phyloP scores from a whole-genome alignment of 2,113 vertebrate genomes.

The Oceanodroma tethys region DNA sequence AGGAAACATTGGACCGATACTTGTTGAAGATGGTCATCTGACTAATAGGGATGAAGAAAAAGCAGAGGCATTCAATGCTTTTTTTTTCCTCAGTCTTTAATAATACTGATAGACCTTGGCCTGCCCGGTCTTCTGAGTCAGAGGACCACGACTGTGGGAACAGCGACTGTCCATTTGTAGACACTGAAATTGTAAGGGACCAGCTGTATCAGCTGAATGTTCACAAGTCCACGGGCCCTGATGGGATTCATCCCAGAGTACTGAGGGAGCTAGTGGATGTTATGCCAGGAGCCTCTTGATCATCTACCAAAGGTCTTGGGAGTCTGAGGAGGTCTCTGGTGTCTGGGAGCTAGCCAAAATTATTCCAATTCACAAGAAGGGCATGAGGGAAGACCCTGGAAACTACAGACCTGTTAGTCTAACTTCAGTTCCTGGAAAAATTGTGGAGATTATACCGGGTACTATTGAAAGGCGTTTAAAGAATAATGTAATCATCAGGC shows the following conservation, averaged over 20 bases:
- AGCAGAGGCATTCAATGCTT: not conserved
- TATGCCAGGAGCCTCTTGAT: not conserved
- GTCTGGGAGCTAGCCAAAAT: not conserved
- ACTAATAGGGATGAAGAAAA: not conserved
- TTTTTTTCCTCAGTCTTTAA: not conserved
- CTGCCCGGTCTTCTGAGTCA: not conserved
- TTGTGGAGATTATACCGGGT: not conserved
- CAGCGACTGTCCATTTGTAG: not conserved
- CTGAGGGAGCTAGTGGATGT: not conserved
- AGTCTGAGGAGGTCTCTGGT: not conserved
- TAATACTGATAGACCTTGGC: not conserved
- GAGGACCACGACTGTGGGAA: not conserved
- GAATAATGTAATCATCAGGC: not conserved
- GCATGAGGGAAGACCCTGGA: not conserved
- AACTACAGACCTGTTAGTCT: not conserved
- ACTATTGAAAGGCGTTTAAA: not conserved
- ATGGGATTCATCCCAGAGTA: not conserved
- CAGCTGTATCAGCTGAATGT: not conserved
- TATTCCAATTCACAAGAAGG: not conserved
- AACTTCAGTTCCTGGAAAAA: not conserved
- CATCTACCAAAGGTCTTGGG: not conserved
- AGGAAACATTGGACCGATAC: not conserved
- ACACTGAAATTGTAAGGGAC: not conserved
- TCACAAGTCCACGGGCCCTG: not conserved
- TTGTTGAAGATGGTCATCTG: not conserved